Evolutionary conservation across 2,113 vertebrate genomes (phyloP).

Genomic region (Microcebus ravelobensis): DNA sequence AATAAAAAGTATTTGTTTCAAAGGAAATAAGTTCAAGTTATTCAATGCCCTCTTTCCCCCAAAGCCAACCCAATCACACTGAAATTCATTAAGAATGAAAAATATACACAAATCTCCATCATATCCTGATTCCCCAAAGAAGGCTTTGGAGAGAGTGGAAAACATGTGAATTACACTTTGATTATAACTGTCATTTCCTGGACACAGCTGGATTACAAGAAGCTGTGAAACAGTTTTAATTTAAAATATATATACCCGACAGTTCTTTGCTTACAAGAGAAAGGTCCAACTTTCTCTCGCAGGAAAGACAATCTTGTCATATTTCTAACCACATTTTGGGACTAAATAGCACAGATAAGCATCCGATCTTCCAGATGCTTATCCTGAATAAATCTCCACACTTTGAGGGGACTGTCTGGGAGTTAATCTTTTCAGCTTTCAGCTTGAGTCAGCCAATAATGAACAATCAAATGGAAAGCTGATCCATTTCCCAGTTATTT

Average conservation of each 20-base stretch:
- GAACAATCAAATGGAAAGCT: conserved; percentile 5
- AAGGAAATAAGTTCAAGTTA: conserved; percentile 1
- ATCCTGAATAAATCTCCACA: conserved; percentile 66
- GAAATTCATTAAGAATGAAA: conserved; percentile 52
- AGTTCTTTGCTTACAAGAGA: conserved; percentile 52
- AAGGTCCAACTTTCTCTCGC: conserved; percentile 23
- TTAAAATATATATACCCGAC: background rate
- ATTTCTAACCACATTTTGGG: conserved; percentile 59
- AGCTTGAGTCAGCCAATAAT: conserved; percentile 27
- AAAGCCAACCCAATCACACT: background rate
- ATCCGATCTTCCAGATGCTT: conserved; percentile 51
- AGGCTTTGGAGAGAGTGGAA: background rate
- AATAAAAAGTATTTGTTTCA: background rate
- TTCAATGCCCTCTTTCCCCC: background rate
- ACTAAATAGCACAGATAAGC: conserved; percentile 32
- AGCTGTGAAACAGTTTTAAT: conserved; percentile 28
- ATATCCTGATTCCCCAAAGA: background rate
- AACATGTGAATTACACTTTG: background rate
- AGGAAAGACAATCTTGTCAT: conserved; percentile 54
- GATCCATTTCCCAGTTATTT: background rate
- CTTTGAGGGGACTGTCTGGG: conserved; percentile 32
- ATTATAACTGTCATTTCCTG: conserved; percentile 18
- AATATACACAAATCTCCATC: background rate
- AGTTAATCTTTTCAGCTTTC: conserved; percentile 53
- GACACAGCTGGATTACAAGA: conserved; percentile 22